phyloP scores from a whole-genome alignment of 2,888 invertebrate genomes.

The Agonopterix heracliana region DNA sequence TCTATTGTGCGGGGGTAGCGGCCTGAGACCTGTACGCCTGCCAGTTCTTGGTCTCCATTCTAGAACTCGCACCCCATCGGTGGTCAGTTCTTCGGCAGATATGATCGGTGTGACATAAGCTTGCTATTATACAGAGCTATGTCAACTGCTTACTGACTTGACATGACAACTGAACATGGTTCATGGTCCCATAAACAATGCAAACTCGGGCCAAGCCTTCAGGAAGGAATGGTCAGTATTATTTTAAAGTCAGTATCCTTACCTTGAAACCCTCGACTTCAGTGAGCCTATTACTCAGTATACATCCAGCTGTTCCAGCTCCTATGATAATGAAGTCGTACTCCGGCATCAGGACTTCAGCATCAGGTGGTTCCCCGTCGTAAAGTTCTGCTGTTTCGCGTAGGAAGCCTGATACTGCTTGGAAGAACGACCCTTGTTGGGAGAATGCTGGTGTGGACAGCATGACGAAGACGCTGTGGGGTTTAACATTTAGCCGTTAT shows the following conservation, averaged over 20 bases:
- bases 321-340: constrained; percentile 60
- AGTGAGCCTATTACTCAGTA: constrained; percentile 52
- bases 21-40: too few relatives aligned
- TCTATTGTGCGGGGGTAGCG: too few relatives aligned
- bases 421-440: constrained; percentile 24
- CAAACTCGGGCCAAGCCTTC: too few relatives aligned
- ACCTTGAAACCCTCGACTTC: constrained; percentile 53
- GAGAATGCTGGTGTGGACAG: constrained; percentile 11
- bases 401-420: constrained; percentile 31
- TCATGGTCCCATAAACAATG: too few relatives aligned
- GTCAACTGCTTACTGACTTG: too few relatives aligned
- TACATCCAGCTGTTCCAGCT: constrained; percentile 55
- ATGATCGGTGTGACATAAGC: too few relatives aligned
- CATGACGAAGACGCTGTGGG: constrained; percentile 11
- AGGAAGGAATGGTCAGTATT: too few relatives aligned
- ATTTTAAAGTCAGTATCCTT: background rate
- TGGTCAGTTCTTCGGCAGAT: too few relatives aligned
- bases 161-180: too few relatives aligned
- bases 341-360: constrained; percentile 22
- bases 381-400: constrained; percentile 25
- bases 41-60: too few relatives aligned
- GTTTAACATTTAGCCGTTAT: background rate
- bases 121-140: too few relatives aligned
- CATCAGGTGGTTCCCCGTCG: constrained; percentile 35
- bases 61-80: too few relatives aligned